These are phyloP conservation scores for Akabosia matsudoensis DNA, from an alignment of 1,140 invertebrate species.

Conservation along the genomic window DNA sequence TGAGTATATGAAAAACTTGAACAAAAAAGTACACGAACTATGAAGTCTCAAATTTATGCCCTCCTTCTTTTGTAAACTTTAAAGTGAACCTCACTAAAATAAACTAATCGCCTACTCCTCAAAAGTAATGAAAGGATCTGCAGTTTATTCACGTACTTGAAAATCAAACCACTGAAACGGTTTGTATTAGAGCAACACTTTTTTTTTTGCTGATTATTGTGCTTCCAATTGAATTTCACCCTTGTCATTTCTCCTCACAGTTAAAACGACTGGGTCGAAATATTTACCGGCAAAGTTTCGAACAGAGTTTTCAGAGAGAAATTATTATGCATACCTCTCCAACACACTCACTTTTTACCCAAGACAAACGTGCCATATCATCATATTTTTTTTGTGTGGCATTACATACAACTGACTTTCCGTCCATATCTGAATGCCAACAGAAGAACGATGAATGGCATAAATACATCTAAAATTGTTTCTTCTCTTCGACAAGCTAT, in stretches of 20 bases:
- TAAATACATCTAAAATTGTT: background rate
- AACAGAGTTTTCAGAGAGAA: no score
- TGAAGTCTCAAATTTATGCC: no score
- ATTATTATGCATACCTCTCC: no score
- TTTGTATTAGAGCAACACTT: background rate
- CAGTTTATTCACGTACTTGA: slow-evolving; percentile 1
- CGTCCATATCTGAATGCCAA: background rate
- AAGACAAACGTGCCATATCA: no score
- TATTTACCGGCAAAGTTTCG: background rate
- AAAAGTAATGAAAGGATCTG: background rate
- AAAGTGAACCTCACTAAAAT: background rate
- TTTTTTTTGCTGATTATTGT: background rate
- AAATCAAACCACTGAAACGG: background rate
- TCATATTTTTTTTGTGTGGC: no score
- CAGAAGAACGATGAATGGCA: background rate
- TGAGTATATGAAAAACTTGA: no score
- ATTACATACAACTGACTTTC: no score
- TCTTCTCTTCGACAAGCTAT: background rate
- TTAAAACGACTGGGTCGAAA: no score
- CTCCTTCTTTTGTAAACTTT: no score
- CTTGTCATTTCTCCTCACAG: background rate
- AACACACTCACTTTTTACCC: no score
- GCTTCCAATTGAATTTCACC: background rate
- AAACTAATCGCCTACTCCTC: background rate
- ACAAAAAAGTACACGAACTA: no score